A percentile compares a stretch with the other conserved stretches of the same genome.
Evolutionary conservation across 2,797 vertebrate genomes (phyloP).

Genomic region (Arrhamphus sclerolepis): DNA sequence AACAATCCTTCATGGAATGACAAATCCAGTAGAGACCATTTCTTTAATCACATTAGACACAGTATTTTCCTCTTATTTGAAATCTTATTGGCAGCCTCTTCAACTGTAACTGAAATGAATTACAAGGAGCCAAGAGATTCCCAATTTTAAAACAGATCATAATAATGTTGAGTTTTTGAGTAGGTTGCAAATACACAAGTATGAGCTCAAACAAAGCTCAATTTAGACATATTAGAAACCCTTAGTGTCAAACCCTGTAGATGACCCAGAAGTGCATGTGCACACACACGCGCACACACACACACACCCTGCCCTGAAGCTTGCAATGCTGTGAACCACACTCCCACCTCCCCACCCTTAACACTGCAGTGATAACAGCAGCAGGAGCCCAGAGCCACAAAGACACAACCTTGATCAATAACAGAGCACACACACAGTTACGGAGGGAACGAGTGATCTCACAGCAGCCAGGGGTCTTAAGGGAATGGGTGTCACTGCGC

Average conservation of each 20-base stretch:
- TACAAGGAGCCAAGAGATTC: no score
- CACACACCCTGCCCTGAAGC: conserved; percentile 35
- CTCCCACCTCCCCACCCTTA: conserved; percentile 43
- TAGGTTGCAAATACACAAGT: conserved; percentile 24
- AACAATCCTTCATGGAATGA: conserved; percentile 46
- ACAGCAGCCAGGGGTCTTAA: conserved; percentile 58
- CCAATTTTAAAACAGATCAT: background rate
- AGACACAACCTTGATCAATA: conserved; percentile 73
- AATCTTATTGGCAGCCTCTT: background rate
- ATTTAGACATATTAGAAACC: conserved; percentile 20
- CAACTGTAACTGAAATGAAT: no score
- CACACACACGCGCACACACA: no score
- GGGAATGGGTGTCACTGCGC: conserved; percentile 60
- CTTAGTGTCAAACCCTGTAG: conserved; percentile 46
- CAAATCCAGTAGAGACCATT: conserved; percentile 21
- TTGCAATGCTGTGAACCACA: conserved; percentile 38
- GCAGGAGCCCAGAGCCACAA: conserved; percentile 59
- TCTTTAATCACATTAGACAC: conserved; percentile 34
- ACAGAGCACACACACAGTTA: conserved; percentile 32
- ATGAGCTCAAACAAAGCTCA: conserved; percentile 14
- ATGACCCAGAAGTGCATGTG: no score
- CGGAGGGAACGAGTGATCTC: conserved; percentile 58
- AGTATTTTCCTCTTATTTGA: conserved; percentile 16
- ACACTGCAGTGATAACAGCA: conserved; percentile 71
- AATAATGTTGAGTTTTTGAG: conserved; percentile 29